Conservation (phyloP, 2,888 invertebrate genomes). For the Schizaphis graminum region DNA sequence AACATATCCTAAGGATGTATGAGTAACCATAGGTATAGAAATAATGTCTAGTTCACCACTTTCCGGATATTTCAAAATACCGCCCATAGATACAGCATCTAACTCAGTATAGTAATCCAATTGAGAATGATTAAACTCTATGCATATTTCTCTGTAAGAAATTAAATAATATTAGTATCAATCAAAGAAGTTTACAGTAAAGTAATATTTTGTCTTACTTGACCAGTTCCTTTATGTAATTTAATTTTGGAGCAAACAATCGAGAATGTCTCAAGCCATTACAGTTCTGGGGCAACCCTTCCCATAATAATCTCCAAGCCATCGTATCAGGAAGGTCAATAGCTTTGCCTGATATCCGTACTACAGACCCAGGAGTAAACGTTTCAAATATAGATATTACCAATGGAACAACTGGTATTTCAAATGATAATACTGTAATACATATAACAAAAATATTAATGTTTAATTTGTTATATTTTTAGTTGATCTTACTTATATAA, state of each 20-base stretch:
- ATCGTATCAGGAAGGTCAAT: constrained; percentile 70
- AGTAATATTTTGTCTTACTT: constrained; percentile 68
- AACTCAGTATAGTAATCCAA: constrained; percentile 89
- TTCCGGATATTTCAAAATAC: constrained; percentile 73
- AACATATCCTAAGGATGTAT: constrained; percentile 48
- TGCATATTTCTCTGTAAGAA: constrained; percentile 78
- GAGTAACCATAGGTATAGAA: constrained; percentile 25
- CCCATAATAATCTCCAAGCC: constrained; percentile 84
- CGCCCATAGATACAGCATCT: constrained; percentile 86
- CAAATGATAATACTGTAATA: constrained; percentile 77
- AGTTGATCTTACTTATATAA: constrained; percentile 78
- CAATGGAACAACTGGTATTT: constrained; percentile 78
- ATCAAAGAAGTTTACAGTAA: neutral
- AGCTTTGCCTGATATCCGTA: constrained; percentile 82
- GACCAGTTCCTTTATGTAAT: constrained; percentile 75
- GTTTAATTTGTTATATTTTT: neutral
- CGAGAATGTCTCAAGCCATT: constrained; percentile 76
- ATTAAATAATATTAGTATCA: constrained; percentile 10
- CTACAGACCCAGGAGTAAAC: constrained; percentile 87
- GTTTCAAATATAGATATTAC: constrained; percentile 85
- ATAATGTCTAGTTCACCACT: neutral
- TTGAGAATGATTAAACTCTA: constrained; percentile 88
- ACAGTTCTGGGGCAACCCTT: constrained; percentile 77
- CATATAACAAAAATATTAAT: constrained; percentile 41
- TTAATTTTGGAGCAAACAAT: constrained; percentile 80